Conservation (phyloP, 2,888 invertebrate genomes). For the Acanthococcus lagerstroemiae region DNA sequence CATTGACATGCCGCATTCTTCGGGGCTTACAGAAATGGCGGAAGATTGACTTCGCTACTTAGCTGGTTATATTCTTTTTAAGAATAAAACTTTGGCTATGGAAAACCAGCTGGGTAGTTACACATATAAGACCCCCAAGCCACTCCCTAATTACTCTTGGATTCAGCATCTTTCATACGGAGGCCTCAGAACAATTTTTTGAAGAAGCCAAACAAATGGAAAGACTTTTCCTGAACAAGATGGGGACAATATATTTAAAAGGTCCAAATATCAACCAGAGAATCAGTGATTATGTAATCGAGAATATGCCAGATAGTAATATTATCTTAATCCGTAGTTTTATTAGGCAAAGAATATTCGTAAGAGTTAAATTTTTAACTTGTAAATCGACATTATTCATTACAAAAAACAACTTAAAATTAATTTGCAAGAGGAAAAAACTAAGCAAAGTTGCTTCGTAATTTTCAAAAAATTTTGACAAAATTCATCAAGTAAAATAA, state of each 20-base stretch:
- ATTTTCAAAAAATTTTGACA: too few relatives aligned
- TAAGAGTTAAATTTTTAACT: background rate
- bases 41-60: background rate
- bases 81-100: background rate
- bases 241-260: background rate
- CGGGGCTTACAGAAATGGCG: background rate
- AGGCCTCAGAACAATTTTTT: background rate
- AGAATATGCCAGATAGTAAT: background rate
- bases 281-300: background rate
- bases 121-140: background rate
- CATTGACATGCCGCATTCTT: background rate
- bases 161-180: background rate
- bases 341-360: background rate
- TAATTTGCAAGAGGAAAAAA: background rate
- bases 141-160: background rate
- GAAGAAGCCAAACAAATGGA: background rate
- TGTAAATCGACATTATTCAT: background rate
- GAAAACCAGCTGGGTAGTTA: background rate
- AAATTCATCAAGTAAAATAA: too few relatives aligned
- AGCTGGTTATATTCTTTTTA: background rate
- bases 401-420: background rate
- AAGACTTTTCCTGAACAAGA: background rate
- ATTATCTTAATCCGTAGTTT: background rate
- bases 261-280: background rate
- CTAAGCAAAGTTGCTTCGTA: background rate